These are phyloP conservation scores for Silurus asotus DNA, from an alignment of 2,113 vertebrate genomes.

Conservation along the genomic window DNA sequence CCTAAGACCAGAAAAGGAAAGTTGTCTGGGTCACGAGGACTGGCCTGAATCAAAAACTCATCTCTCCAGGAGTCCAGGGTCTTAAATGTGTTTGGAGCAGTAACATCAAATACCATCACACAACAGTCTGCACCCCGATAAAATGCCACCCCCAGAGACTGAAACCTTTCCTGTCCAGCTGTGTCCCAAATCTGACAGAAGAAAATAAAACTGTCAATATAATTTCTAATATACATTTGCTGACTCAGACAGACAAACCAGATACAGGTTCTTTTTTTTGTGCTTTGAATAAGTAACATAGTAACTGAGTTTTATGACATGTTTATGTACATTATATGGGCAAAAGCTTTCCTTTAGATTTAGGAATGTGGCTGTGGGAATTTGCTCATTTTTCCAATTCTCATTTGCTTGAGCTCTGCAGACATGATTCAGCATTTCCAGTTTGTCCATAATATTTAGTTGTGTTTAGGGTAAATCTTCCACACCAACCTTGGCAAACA, in stretches of 20 bases:
- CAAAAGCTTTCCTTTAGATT: background rate
- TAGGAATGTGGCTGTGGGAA: background rate
- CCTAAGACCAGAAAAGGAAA: constrained; percentile 95
- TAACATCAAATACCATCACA: constrained; percentile 96
- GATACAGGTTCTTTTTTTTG: background rate
- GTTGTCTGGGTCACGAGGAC: constrained; percentile 92
- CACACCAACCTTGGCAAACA: background rate
- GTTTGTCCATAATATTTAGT: background rate
- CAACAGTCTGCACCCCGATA: constrained; percentile 96
- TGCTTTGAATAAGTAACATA: background rate
- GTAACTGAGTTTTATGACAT: background rate
- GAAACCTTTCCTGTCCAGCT: constrained; percentile 93
- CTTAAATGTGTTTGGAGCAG: constrained; percentile 91
- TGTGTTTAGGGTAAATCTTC: background rate
- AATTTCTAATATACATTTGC: background rate
- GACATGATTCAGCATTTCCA: background rate
- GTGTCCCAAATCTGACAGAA: constrained; percentile 92
- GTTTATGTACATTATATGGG: background rate
- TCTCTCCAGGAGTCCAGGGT: constrained; percentile 95
- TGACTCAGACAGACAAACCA: background rate
- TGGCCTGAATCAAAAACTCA: constrained; percentile 95
- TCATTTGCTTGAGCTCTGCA: too few relatives aligned
- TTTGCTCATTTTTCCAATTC: background rate
- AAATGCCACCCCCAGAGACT: constrained; percentile 94
- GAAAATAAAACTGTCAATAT: background rate